A percentile compares a stretch with the other conserved stretches of the same genome.
phyloP scores from a whole-genome alignment of 2,113 vertebrate species.

The Pionites leucogaster region DNA sequence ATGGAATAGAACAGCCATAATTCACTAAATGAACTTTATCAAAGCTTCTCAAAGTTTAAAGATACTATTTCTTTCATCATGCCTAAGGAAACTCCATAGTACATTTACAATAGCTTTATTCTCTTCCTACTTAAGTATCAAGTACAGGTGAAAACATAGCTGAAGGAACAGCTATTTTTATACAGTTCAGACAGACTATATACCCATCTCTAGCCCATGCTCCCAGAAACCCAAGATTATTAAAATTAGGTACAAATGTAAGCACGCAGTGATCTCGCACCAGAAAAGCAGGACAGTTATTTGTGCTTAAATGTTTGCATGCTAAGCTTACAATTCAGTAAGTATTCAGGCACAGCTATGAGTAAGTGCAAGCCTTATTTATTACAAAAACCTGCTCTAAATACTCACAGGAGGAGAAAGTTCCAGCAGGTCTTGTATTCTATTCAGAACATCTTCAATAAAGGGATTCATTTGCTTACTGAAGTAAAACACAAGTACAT shows the following conservation, averaged over 20 bases:
- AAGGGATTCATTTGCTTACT: slow-evolving; percentile 96
- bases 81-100: neutral
- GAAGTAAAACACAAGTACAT: slow-evolving; percentile 41
- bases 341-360: neutral
- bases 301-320: neutral
- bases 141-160: neutral
- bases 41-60: neutral
- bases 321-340: neutral
- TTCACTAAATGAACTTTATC: neutral
- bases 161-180: neutral
- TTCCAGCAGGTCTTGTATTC: slow-evolving; percentile 94
- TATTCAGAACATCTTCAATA: slow-evolving; percentile 92
- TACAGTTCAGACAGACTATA: neutral
- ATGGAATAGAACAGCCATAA: slow-evolving; percentile 18
- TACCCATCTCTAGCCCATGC: neutral
- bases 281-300: neutral
- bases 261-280: neutral
- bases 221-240: neutral
- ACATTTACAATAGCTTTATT: neutral
- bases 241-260: neutral
- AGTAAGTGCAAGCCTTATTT: neutral
- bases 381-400: neutral
- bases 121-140: neutral
- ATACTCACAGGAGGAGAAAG: slow-evolving; percentile 91
- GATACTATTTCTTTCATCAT: neutral